phyloP scores from a whole-genome alignment of 2,797 vertebrate species.

The Eremophila alpestris region DNA sequence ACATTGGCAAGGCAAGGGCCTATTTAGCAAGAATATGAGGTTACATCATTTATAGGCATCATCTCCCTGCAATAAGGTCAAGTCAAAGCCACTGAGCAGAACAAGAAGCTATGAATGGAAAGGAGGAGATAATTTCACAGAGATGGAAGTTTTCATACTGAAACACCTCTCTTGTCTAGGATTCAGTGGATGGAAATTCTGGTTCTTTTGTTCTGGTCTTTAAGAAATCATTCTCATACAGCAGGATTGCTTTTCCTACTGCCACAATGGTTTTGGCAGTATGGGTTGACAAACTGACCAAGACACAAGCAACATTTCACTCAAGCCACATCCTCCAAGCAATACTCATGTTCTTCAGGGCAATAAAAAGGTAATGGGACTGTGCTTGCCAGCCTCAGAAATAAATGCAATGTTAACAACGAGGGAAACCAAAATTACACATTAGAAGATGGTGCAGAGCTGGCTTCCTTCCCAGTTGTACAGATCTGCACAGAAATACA shows the following conservation, averaged over 20 bases:
- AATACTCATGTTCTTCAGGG: neutral
- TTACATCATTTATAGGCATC: neutral
- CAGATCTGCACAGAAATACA: neutral
- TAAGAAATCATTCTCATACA: neutral
- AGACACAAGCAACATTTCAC: neutral
- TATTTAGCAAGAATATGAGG: neutral
- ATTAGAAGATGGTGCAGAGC: neutral
- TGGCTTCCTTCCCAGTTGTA: rapidly evolving
- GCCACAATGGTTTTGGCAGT: neutral
- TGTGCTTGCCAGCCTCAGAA: neutral
- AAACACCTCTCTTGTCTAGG: neutral
- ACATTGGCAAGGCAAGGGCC: neutral
- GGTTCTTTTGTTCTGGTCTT: neutral
- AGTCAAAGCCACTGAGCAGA: neutral
- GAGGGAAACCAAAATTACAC: neutral
- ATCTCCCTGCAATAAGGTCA: neutral
- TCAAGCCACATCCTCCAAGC: neutral
- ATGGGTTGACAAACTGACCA: neutral
- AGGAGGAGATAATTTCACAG: neutral
- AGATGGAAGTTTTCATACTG: neutral
- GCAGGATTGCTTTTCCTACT: neutral
- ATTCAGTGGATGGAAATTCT: neutral
- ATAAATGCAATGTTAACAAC: neutral
- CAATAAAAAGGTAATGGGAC: neutral
- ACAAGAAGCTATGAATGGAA: neutral